These are phyloP conservation scores for Apocrypta bakeri DNA, from an alignment of 1,140 invertebrate genomes.

Conservation along the genomic window DNA sequence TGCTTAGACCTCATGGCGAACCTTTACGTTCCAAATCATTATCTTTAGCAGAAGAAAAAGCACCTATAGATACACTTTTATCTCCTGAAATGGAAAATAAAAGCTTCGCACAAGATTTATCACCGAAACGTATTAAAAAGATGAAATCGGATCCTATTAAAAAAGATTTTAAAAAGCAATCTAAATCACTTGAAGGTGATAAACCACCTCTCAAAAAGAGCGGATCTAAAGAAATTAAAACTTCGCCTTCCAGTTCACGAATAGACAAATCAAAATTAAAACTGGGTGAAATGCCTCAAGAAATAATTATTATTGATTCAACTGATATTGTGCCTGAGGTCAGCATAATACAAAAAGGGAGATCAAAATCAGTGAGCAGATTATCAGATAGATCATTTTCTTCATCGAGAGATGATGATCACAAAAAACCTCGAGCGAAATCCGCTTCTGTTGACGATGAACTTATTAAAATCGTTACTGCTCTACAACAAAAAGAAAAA, in stretches of 20 bases:
- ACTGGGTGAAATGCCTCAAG: conserved; percentile 71
- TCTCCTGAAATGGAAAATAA: conserved; percentile 72
- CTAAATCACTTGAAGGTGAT: conserved; percentile 72
- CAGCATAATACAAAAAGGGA: conserved; percentile 71
- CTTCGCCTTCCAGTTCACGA: conserved; percentile 64
- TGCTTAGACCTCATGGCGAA: conserved; percentile 69
- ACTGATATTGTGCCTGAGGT: conserved; percentile 68
- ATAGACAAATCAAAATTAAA: conserved; percentile 73
- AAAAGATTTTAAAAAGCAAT: conserved; percentile 73
- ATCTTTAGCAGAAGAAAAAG: conserved; percentile 72
- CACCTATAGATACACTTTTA: conserved; percentile 70
- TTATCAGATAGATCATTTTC: conserved; percentile 66
- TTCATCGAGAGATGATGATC: conserved; percentile 64
- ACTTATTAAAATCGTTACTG: conserved; percentile 61
- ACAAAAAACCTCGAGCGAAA: conserved; percentile 62
- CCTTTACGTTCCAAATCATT: conserved; percentile 70
- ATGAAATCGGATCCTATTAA: conserved; percentile 65
- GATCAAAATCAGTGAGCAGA: conserved; percentile 70
- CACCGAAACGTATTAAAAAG: conserved; percentile 67
- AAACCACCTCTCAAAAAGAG: conserved; percentile 70
- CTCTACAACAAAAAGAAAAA: conserved; percentile 60
- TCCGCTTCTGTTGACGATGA: conserved; percentile 72
- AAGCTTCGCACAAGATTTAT: conserved; percentile 69
- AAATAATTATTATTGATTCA: conserved; percentile 73
- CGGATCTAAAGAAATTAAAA: conserved; percentile 65